Base-by-base conservation (phyloP, 2,888 invertebrate genomes). In the Drosophila formosana region DNA sequence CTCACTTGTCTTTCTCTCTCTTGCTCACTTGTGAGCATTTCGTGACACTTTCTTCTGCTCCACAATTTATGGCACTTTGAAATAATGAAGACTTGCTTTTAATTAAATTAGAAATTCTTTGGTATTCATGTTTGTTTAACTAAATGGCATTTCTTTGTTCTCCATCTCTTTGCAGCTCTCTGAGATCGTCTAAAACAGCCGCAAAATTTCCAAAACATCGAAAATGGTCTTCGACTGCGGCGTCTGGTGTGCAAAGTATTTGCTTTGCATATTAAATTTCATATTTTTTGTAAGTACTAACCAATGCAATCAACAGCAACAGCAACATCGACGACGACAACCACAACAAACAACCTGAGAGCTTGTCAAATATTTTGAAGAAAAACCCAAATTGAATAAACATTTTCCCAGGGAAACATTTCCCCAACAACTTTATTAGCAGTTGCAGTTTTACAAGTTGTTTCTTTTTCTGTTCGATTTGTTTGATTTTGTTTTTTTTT, bases 211-310 rank as follows among this genome's bases (percentile, higher is more conserved):
- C 62, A 83, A 83, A 83, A 78, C 83, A 72, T 63, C 71, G 82
- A 91, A 90, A 80, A 93, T 93, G 93, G 91, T 92, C 70, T 91
- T 91, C 58, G 94, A 95, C 91, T 95, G 95, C 85, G 94, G 94
- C 76, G 93, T 95, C 70, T 94, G 94, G 92, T 93, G 95, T 91
- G 95, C 95, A 89, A 95, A 95, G 93, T 95, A 95, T 92, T 93
- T 95, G 79, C 93, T 95, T 69, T 95, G 95, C 92, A 93, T 95
- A 90, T 95, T 95, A 93, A 96, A 95, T 92, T 95, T 96, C 89
- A 91, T 95, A 75, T 95, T 95, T 92, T 95, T 95, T 90, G 95
- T 95, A 93, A 95, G 95, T 95, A 93, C 11, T 39, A 4, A 37
- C 23, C 7, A 23, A 13, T 30, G 18, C 23, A 34, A 32, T 39